Evolutionary conservation across 2,113 vertebrate genomes (phyloP), one percentile per base, ranked within the genome.

Genomic region (Trinectes maculatus): DNA sequence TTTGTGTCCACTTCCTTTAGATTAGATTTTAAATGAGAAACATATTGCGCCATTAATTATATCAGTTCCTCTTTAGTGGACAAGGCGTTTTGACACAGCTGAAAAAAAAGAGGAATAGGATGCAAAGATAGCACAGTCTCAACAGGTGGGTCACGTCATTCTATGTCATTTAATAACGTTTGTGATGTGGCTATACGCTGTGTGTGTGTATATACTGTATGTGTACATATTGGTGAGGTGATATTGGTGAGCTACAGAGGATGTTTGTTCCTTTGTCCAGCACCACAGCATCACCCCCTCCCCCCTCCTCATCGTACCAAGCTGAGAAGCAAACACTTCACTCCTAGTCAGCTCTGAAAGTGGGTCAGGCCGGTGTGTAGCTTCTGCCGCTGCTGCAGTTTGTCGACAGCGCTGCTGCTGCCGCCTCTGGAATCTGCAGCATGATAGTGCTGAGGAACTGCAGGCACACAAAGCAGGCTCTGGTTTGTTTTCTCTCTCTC

Each of bases 1-100:
- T 89, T 90, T 90, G 87, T 85, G 85, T 85, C 85, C 87, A 85
- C 84, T 85, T 88, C 79, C 62, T 83, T 88, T 87, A 84, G 84
- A 90, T 92, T 88, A 87, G 86, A 89, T 89, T 92, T 85, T 88
- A 90, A 91, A 91, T 91, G 75, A 87, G 85, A 89, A 88, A 86
- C 88, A 88, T 88, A 82, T 87, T 88, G 86, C 79, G 77, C 75
- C 89, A 91, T 92, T 90, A 91, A 90, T 88, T 89, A 87, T 84
- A 80, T 81, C 71, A 71, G 77, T 77, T 85, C 75, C 79, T 85
- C 74, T 84, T 77, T 85, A 76, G 79, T 75, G 68, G 78, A 84
- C 79, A 76, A 68, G 77, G 84, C 72, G 71, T 55, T 81, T 81
- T 75, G 73, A 71, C 10, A 22, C 36, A 40, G 29, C 43, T 56